phyloP scores from a whole-genome alignment of 2,888 invertebrate genomes.

The Cephalotes varians region DNA sequence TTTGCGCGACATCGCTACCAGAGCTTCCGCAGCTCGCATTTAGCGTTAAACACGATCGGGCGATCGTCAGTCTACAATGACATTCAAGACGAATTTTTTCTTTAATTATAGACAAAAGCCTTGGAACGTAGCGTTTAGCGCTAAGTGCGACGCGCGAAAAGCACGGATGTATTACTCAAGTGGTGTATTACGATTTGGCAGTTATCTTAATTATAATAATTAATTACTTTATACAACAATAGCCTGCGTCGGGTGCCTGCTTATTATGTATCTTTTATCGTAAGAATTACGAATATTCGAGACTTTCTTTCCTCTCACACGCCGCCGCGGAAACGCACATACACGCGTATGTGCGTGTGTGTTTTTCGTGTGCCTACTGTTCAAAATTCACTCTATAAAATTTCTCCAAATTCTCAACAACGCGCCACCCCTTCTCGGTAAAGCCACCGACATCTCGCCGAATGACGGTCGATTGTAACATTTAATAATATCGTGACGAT shows the following conservation, averaged over 20 bases:
- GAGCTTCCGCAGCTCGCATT: background rate
- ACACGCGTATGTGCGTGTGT: background rate
- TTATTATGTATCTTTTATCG: slow-evolving; percentile 40
- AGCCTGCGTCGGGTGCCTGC: slow-evolving; percentile 53
- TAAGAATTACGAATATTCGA: slow-evolving; percentile 56
- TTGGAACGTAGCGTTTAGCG: slow-evolving; percentile 14
- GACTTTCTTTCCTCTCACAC: slow-evolving; percentile 38
- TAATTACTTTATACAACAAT: slow-evolving; percentile 73
- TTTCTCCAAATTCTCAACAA: slow-evolving; percentile 80
- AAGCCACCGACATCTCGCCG: slow-evolving; percentile 66
- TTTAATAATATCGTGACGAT: slow-evolving; percentile 65
- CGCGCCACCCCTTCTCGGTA: slow-evolving; percentile 59
- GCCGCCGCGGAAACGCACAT: slow-evolving; percentile 42
- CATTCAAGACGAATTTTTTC: background rate
- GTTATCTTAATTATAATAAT: slow-evolving; percentile 60
- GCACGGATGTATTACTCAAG: slow-evolving; percentile 6
- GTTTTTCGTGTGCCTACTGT: slow-evolving; percentile 41
- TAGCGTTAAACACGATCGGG: slow-evolving; percentile 15
- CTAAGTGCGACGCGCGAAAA: slow-evolving; percentile 8
- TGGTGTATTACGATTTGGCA: slow-evolving; percentile 67
- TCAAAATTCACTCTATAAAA: slow-evolving; percentile 78
- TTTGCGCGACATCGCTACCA: background rate
- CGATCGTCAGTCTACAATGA: background rate
- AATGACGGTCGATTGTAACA: slow-evolving; percentile 70
- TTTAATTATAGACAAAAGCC: background rate